A percentile compares a stretch with the other conserved stretches of the same genome.
phyloP scores from a whole-genome alignment of 2,113 vertebrate species.

The Nerophis lumbriciformis region DNA sequence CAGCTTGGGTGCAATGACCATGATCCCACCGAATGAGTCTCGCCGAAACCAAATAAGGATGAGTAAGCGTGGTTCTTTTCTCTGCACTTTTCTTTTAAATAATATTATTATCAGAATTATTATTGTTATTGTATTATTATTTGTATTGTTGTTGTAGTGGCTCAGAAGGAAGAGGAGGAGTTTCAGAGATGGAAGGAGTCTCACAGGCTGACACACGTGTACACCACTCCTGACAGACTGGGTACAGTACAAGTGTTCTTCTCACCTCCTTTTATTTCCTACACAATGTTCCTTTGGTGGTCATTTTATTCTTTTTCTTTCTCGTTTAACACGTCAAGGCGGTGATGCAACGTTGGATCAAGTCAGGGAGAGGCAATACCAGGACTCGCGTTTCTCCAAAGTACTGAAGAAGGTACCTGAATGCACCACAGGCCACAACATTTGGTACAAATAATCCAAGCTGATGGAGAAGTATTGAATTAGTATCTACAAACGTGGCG shows the following conservation, averaged over 20 bases:
- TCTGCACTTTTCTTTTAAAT: neutral
- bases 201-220: slow-evolving; percentile 57
- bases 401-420: slow-evolving; percentile 76
- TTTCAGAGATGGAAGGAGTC: slow-evolving; percentile 67
- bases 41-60: slow-evolving; percentile 62
- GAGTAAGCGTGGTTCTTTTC: slow-evolving; percentile 64
- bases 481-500: too few species aligned
- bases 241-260: slow-evolving; percentile 70
- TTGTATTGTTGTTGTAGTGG: slow-evolving; percentile 60
- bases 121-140: neutral
- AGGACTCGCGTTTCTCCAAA: slow-evolving; percentile 62
- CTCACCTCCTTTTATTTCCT: too few species aligned
- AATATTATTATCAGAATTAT: too few species aligned
- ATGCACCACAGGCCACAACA: too few species aligned
- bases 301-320: neutral
- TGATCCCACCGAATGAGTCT: slow-evolving; percentile 72
- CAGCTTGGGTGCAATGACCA: slow-evolving; percentile 63
- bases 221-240: slow-evolving; percentile 62
- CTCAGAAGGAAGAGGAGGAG: slow-evolving; percentile 73
- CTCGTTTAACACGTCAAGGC: slow-evolving; percentile 60
- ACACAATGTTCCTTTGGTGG: too few species aligned
- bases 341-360: slow-evolving; percentile 68
- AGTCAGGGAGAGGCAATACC: slow-evolving; percentile 75
- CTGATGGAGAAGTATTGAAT: too few species aligned
- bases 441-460: too few species aligned